Base-by-base conservation (phyloP, 2,888 invertebrate genomes). In the Microplitis manilae region DNA sequence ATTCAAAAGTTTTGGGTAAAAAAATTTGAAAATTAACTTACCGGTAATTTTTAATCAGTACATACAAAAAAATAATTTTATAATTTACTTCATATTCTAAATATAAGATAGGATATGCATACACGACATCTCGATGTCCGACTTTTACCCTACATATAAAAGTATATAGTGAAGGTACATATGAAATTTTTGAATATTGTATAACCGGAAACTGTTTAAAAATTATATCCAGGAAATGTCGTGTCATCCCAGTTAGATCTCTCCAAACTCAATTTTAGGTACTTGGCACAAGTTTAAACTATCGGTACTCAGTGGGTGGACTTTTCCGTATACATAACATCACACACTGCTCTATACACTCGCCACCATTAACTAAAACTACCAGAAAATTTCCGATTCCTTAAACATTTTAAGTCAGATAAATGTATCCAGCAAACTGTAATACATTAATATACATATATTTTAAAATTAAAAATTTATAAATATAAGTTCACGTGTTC, bases 261-360 rank as follows among this genome's bases (percentile, higher is more conserved):
- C 73, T 62, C 68, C 17, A 75, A 39, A 40, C 40, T 73, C 64
- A 76, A 77, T 77, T 74, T 73, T 73, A 59, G 64, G 70, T 76
- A 79, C 78, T 82, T 82, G 82, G 81, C 81, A 80, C 78, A 41
- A 38, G 68, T 68, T 72, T 69, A 41, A 68, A 73, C 50, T 64
- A 74, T 76, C 76, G 68, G 80, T 68, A 61, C 65, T 70, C 78
- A 73, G 81, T 81, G 81, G 80, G 82, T 80, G 81, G 77, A 79
- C 76, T 79, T 78, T 76, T 79, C 77, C 76, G 50, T 76, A 77
- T 77, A 73, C 78, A 76, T 76, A 70, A 73, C 59, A 30, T 7
- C 41, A 17, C 9, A 41, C 17, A 40, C 38, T 62, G 6, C 30
- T 65, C 13, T 30, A 65, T 65, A 30, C 20, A 65, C 13, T 38